phyloP scores from a whole-genome alignment of 1,140 invertebrate species.

The Drosophila fuyamai region DNA sequence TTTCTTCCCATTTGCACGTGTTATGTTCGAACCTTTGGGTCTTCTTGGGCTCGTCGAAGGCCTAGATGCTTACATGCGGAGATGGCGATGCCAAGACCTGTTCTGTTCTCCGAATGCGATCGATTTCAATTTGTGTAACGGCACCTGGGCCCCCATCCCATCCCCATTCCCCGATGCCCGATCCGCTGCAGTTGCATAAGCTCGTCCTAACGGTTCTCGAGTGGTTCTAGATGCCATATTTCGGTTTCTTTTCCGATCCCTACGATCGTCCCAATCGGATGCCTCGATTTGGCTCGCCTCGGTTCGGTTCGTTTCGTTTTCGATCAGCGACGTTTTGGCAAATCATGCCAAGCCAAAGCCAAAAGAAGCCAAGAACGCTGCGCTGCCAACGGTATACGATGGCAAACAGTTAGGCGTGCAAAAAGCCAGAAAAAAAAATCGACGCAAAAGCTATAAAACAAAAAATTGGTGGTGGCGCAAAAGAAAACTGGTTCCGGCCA shows the following conservation, averaged over 20 bases:
- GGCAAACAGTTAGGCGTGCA: slow-evolving; percentile 77
- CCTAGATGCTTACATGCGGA: slow-evolving; percentile 4
- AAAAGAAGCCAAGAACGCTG: slow-evolving; percentile 57
- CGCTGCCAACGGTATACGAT: slow-evolving; percentile 61
- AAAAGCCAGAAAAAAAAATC: slow-evolving; percentile 55
- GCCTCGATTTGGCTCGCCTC: slow-evolving; percentile 1
- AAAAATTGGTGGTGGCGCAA: slow-evolving; percentile 71
- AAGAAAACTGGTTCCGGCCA: slow-evolving; percentile 79
- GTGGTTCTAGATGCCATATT: slow-evolving; percentile 12
- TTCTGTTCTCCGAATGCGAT: slow-evolving; percentile 42
- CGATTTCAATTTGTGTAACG: slow-evolving; percentile 63
- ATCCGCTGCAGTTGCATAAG: slow-evolving; percentile 34
- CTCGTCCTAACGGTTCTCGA: slow-evolving; percentile 32
- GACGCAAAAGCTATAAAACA: slow-evolving; percentile 58
- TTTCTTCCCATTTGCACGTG: slow-evolving; percentile 3
- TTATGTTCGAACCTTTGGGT: not conserved
- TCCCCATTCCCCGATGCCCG: not conserved
- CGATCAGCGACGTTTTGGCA: slow-evolving; percentile 30
- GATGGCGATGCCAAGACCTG: slow-evolving; percentile 23
- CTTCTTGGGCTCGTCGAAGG: slow-evolving; percentile 3
- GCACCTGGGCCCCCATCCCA: slow-evolving; percentile 13
- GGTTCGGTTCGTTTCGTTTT: slow-evolving; percentile 5
- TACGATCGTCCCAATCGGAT: slow-evolving; percentile 14
- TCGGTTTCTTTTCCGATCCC: slow-evolving; percentile 18
- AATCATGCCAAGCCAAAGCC: slow-evolving; percentile 23